Conservation (phyloP, 2,797 vertebrate genomes). For the Thripadectes ignobilis region DNA sequence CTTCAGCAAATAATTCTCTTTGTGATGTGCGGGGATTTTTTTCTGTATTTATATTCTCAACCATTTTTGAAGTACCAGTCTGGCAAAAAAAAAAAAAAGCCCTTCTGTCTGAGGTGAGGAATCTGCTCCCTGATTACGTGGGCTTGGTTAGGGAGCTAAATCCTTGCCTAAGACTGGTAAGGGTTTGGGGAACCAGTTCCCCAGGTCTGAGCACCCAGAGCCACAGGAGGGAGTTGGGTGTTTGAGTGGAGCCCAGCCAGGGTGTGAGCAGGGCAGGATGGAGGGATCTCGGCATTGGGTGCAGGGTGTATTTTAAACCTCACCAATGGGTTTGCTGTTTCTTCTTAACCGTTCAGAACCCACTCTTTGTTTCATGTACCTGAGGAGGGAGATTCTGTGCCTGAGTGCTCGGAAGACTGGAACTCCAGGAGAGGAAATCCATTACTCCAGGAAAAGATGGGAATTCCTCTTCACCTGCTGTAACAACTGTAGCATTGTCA, state of each 20-base stretch:
- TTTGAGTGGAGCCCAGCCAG: not conserved
- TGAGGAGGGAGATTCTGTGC: not conserved
- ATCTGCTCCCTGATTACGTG: not conserved
- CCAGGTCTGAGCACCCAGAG: not conserved
- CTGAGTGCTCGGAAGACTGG: not conserved
- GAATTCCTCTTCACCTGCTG: not conserved
- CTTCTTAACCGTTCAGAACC: not conserved
- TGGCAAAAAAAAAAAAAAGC: not conserved
- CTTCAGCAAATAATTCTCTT: not conserved
- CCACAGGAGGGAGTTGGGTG: not conserved
- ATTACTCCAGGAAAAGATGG: not conserved
- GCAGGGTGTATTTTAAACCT: not conserved
- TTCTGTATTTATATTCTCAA: not conserved
- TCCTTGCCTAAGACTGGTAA: not conserved
- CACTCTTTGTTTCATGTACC: not conserved
- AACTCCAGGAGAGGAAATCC: not conserved
- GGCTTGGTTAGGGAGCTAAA: not conserved
- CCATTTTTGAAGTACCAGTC: not conserved
- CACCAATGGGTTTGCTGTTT: not conserved
- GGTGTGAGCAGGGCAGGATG: not conserved
- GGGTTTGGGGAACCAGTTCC: not conserved
- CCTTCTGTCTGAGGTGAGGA: not conserved
- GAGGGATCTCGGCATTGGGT: not conserved
- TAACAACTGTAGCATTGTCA: not conserved
- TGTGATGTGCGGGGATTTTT: not conserved